phyloP scores from a whole-genome alignment of 2,888 invertebrate genomes.

The Drosophila glabriapex region DNA sequence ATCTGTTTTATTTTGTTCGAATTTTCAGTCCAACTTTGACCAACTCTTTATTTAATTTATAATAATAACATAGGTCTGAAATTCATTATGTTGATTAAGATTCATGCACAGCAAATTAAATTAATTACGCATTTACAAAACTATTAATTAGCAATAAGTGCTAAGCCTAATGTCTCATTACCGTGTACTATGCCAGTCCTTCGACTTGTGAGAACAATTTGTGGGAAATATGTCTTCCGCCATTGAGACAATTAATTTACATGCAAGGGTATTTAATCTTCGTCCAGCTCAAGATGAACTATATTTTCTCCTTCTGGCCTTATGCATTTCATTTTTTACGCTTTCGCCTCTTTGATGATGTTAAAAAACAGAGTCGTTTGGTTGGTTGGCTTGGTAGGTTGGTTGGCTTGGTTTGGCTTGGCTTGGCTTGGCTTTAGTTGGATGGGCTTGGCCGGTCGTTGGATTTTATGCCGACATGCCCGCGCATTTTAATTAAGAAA shows the following conservation, averaged over 20 bases:
- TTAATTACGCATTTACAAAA: background rate
- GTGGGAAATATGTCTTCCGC: background rate
- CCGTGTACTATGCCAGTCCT: background rate
- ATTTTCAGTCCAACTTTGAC: background rate
- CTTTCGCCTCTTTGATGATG: constrained; percentile 39
- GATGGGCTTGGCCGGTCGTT: constrained; percentile 55
- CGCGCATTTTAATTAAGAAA: constrained; percentile 82
- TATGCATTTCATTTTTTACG: constrained; percentile 9
- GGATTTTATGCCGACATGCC: constrained; percentile 76
- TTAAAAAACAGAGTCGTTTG: constrained; percentile 29
- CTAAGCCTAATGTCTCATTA: background rate
- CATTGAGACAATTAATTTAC: background rate
- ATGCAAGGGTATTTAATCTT: background rate
- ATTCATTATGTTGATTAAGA: background rate
- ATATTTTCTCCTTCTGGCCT: constrained; percentile 2
- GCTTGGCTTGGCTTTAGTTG: constrained; percentile 2
- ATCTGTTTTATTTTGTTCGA: background rate
- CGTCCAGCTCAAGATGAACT: too few relatives aligned
- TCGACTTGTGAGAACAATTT: background rate
- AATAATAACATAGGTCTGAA: background rate
- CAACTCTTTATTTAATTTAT: background rate
- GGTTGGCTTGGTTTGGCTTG: background rate
- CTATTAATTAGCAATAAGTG: background rate
- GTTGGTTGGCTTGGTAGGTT: background rate
- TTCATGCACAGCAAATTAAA: background rate